These are phyloP conservation scores for Incurvaria masculella DNA, from an alignment of 2,888 invertebrate species.

Conservation along the genomic window DNA sequence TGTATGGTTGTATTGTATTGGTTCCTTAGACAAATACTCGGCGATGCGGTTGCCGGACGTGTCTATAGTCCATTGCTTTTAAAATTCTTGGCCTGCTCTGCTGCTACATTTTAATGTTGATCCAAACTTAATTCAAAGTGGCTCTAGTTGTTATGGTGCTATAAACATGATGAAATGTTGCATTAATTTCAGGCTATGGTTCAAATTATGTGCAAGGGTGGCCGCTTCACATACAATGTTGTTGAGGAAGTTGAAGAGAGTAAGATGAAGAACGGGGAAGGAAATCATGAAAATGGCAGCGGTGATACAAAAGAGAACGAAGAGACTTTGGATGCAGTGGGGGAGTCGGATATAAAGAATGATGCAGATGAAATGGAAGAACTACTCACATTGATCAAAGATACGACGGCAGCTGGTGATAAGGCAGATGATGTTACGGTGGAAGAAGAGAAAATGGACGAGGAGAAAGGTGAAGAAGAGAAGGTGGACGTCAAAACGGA, in stretches of 20 bases:
- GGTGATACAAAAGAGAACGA: neutral
- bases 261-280: no score
- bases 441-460: neutral
- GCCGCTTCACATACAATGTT: no score
- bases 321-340: neutral
- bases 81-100: no score
- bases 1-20: no score
- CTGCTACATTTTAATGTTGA: no score
- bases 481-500: neutral
- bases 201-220: no score
- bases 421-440: neutral
- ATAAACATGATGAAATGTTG: neutral
- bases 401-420: neutral
- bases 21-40: no score
- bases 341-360: neutral
- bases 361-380: neutral
- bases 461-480: neutral
- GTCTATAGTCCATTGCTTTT: no score
- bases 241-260: no score
- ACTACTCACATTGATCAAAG: neutral
- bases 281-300: neutral
- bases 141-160: neutral
- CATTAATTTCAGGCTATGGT: no score
- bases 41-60: no score
- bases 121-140: no score